Evolutionary conservation across 2,888 invertebrate genomes (phyloP).

Genomic region (Hedychridium roseum): DNA sequence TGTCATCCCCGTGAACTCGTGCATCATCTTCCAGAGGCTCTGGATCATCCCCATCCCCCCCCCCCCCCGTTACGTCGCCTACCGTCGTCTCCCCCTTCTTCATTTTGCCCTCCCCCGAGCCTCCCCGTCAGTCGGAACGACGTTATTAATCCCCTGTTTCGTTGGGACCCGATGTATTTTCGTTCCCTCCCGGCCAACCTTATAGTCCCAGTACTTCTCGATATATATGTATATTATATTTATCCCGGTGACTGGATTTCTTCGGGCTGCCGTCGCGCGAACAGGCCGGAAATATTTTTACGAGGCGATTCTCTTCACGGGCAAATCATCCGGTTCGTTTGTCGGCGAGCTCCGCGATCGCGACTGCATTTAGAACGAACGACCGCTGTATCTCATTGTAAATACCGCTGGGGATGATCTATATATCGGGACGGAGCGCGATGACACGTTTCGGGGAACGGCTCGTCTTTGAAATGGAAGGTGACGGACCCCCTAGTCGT

Average conservation of each 20-base stretch:
- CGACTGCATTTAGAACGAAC: too few species aligned
- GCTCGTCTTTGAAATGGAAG: constrained; percentile 37
- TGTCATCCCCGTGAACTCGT: constrained; percentile 46
- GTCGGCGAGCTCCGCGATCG: too few species aligned
- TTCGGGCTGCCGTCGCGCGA: too few species aligned
- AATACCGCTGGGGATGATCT: constrained; percentile 26
- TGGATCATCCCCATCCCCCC: constrained; percentile 11
- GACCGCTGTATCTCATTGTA: constrained; percentile 13
- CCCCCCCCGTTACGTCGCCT: not conserved
- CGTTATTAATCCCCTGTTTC: constrained; percentile 44
- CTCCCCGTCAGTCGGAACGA: constrained; percentile 14
- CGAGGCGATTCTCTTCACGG: too few species aligned
- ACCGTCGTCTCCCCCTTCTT: constrained; percentile 7
- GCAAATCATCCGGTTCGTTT: too few species aligned
- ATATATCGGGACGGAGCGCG: constrained; percentile 12
- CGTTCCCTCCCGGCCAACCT: constrained; percentile 20
- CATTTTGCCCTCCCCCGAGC: constrained; percentile 10
- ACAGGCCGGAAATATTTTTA: too few species aligned
- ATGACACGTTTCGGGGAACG: constrained; percentile 3
- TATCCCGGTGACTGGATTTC: too few species aligned
- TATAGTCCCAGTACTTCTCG: too few species aligned
- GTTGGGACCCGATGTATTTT: constrained; percentile 34
- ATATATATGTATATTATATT: too few species aligned
- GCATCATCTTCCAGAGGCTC: constrained; percentile 46
- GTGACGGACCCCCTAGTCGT: constrained; percentile 33